phyloP scores from a whole-genome alignment of 1,140 invertebrate species.

The Agrypnia vestita region DNA sequence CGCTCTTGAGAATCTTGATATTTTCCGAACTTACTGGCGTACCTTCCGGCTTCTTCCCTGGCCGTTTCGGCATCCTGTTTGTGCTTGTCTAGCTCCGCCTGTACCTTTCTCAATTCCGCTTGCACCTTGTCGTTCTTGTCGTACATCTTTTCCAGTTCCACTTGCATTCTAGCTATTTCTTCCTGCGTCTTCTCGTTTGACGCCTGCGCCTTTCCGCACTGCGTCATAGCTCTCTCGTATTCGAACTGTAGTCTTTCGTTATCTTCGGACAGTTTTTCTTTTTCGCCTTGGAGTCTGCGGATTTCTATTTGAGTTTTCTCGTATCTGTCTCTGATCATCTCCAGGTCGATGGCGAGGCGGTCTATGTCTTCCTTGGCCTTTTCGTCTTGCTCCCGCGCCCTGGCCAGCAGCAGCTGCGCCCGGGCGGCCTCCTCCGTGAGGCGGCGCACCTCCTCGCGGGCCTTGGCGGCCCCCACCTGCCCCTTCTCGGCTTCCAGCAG shows the following conservation, averaged over 20 bases:
- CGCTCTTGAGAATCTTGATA: constrained; percentile 88
- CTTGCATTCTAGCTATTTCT: constrained; percentile 87
- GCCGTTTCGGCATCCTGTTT: constrained; percentile 81
- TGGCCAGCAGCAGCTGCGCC: constrained; percentile 84
- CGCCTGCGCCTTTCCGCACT: constrained; percentile 86
- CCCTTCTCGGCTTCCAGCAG: constrained; percentile 91
- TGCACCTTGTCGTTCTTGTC: constrained; percentile 91
- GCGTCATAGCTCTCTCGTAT: constrained; percentile 86
- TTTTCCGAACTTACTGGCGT: constrained; percentile 83
- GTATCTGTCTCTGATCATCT: constrained; percentile 91
- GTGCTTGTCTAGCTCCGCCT: constrained; percentile 82
- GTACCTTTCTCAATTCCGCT: constrained; percentile 85
- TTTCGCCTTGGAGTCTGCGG: constrained; percentile 85
- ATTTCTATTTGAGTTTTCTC: constrained; percentile 91
- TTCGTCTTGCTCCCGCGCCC: constrained; percentile 92
- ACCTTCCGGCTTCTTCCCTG: constrained; percentile 82
- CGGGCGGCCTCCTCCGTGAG: constrained; percentile 92
- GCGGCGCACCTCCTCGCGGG: constrained; percentile 86
- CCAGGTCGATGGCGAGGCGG: constrained; percentile 82
- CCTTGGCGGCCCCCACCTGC: constrained; percentile 83
- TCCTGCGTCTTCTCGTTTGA: constrained; percentile 91
- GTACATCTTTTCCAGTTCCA: constrained; percentile 92
- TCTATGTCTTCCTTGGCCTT: constrained; percentile 93
- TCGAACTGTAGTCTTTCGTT: constrained; percentile 90
- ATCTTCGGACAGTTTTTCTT: constrained; percentile 89